phyloP scores from a whole-genome alignment of 37 sponge, comb jelly and placozoan species.

The Tethya wilhelma region DNA sequence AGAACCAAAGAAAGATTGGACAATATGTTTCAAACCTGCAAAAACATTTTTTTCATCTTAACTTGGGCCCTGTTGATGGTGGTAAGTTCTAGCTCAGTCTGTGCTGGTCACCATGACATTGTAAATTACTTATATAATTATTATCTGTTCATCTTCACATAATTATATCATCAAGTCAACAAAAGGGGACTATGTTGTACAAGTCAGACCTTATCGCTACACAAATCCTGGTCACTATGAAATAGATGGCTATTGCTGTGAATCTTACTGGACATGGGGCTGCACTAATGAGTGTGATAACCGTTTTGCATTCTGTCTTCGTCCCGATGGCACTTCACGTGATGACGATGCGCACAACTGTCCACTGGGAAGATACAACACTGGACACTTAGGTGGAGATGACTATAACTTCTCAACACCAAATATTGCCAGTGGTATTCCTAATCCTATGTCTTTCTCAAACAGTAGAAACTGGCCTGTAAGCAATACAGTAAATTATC shows the following conservation, averaged over 20 bases:
- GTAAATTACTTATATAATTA: no score
- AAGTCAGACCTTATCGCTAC: not conserved
- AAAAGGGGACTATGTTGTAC: no score
- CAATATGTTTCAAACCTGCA: no score
- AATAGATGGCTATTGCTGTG: conserved; percentile 13
- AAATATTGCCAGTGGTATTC: conserved; percentile 9
- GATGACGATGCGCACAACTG: conserved; percentile 7
- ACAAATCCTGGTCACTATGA: not conserved
- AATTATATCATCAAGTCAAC: no score
- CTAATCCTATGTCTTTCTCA: conserved; percentile 18
- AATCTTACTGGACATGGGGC: not conserved
- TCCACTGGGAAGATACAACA: conserved; percentile 1
- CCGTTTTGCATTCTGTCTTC: conserved; percentile 12
- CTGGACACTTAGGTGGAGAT: conserved; percentile 9
- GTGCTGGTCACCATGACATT: no score
- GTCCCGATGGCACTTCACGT: not conserved
- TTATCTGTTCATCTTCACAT: no score
- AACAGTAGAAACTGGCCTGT: not conserved
- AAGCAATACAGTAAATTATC: not conserved
- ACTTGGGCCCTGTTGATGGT: no score
- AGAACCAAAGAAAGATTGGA: no score
- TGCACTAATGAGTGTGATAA: conserved; percentile 12
- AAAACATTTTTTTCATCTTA: no score
- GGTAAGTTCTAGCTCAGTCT: no score
- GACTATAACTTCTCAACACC: not conserved